Conservation (phyloP, 2,113 vertebrate species). For the Eupsittula cactorum region DNA sequence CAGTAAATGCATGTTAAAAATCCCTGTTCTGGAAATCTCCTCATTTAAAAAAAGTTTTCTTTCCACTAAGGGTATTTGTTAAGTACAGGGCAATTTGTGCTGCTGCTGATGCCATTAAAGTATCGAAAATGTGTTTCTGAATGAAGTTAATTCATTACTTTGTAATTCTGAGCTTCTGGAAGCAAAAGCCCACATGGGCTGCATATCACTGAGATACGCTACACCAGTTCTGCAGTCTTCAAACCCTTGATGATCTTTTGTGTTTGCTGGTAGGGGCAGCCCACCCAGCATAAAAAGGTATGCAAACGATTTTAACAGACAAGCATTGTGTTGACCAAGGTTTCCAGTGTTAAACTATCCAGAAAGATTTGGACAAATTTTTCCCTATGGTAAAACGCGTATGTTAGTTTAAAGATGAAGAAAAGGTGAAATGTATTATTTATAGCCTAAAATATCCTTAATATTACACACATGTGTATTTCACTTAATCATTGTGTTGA, state of each 20-base stretch:
- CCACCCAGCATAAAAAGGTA: conserved; percentile 39
- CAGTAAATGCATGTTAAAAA: neutral
- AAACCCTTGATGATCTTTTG: neutral
- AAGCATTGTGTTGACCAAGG: conserved; percentile 10
- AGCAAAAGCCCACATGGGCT: neutral
- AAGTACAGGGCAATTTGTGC: neutral
- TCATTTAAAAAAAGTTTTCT: neutral
- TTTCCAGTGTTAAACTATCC: conserved; percentile 48
- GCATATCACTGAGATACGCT: neutral
- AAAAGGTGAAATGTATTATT: conserved; percentile 49
- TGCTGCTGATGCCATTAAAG: neutral
- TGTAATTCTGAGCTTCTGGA: neutral
- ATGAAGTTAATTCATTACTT: neutral
- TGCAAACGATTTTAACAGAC: conserved; percentile 34
- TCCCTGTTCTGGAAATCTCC: neutral
- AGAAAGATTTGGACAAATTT: conserved; percentile 44
- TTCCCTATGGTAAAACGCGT: conserved; percentile 36
- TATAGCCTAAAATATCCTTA: conserved; percentile 47
- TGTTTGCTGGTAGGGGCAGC: neutral
- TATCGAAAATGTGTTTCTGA: neutral
- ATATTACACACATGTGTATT: conserved; percentile 13
- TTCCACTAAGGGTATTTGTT: neutral
- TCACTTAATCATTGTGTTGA: conserved; percentile 45
- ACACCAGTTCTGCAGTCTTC: neutral
- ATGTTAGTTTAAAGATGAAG: conserved; percentile 43